phyloP scores from a whole-genome alignment of 2,888 invertebrate species.

The Tolmerus cingulatus region DNA sequence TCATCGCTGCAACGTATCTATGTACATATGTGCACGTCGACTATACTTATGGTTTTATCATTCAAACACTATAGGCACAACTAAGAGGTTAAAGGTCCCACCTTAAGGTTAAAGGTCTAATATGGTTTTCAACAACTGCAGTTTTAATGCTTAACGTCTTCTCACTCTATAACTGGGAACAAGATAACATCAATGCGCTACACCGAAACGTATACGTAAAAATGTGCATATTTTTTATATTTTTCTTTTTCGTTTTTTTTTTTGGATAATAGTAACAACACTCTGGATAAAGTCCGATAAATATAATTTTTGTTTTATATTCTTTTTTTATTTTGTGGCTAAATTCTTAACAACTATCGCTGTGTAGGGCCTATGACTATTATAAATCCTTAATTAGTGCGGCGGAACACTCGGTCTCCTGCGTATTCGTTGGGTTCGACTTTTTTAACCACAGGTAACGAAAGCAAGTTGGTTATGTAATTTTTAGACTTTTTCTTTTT shows the following conservation, averaged over 20 bases:
- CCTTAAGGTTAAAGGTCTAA: neutral
- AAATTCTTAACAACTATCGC: constrained; percentile 13
- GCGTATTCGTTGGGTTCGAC: constrained; percentile 43
- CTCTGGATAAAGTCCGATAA: neutral
- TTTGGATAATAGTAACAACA: constrained; percentile 33
- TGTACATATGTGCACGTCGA: neutral
- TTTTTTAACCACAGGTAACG: constrained; percentile 44
- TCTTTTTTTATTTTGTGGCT: neutral
- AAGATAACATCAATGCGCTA: constrained; percentile 43
- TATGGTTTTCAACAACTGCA: constrained; percentile 13
- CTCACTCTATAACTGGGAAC: constrained; percentile 33
- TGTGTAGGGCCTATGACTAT: neutral
- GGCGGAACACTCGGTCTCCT: constrained; percentile 13
- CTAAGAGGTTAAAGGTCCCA: constrained; percentile 46
- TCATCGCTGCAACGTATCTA: neutral
- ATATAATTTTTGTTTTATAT: neutral
- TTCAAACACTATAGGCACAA: constrained; percentile 47
- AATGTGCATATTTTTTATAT: constrained; percentile 5
- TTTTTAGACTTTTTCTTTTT: neutral
- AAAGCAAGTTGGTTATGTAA: constrained; percentile 46
- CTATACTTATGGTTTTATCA: constrained; percentile 9
- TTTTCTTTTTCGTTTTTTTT: neutral
- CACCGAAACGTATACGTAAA: constrained; percentile 37
- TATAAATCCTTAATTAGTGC: neutral
- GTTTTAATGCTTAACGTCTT: constrained; percentile 13